Conservation (phyloP, 2,797 vertebrate species). For the Rhyacichthys aspro region DNA sequence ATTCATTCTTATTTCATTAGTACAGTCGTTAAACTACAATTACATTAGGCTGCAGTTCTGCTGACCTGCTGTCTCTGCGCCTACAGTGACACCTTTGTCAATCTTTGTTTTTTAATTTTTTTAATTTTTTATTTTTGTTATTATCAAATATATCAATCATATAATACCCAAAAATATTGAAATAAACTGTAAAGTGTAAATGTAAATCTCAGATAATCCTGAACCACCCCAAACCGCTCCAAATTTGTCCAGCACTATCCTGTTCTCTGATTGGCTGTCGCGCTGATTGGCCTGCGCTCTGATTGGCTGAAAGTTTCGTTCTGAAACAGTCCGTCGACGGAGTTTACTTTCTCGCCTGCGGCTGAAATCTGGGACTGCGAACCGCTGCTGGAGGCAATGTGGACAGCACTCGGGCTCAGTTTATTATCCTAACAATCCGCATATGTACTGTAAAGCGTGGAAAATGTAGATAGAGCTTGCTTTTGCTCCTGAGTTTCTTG, state of each 20-base stretch:
- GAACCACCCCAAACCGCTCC: slow-evolving; percentile 31
- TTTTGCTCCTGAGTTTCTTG: background rate
- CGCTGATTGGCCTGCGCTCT: slow-evolving; percentile 55
- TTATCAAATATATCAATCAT: too few relatives aligned
- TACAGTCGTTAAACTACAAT: too few relatives aligned
- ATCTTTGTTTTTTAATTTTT: too few relatives aligned
- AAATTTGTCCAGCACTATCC: slow-evolving; percentile 57
- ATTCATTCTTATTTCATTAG: too few relatives aligned
- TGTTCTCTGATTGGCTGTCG: slow-evolving; percentile 47
- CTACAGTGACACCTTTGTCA: too few relatives aligned
- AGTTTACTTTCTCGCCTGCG: slow-evolving; percentile 66
- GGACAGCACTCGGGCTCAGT: slow-evolving; percentile 18
- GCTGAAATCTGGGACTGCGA: slow-evolving; percentile 42
- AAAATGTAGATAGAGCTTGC: background rate
- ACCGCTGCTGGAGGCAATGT: slow-evolving; percentile 52
- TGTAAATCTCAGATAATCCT: too few relatives aligned
- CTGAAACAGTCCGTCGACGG: slow-evolving; percentile 14
- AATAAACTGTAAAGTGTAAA: background rate
- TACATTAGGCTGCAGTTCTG: too few relatives aligned
- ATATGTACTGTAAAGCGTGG: background rate
- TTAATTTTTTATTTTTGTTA: too few relatives aligned
- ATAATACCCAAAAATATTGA: background rate
- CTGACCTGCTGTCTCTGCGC: too few relatives aligned
- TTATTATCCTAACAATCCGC: background rate
- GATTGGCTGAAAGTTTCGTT: slow-evolving; percentile 69